Base-by-base conservation (phyloP, 2,113 vertebrate species). In the Mola mola region DNA sequence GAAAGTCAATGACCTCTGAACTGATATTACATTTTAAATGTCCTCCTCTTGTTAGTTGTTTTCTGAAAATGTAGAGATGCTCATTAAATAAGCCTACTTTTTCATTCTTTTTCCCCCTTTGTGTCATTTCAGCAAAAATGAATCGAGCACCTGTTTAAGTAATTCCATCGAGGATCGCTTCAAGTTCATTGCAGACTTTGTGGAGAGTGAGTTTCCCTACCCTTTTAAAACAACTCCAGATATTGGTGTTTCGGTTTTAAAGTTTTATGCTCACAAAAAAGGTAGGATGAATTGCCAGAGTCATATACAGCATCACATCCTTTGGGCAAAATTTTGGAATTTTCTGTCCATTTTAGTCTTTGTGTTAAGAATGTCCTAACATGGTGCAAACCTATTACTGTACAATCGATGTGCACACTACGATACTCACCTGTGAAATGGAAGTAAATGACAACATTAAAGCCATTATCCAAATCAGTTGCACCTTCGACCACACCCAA, bases 151-250 rank as follows among this genome's bases (percentile, higher is more conserved):
- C 0, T 51, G 68, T 48, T 67, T 87, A 44, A 85, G 75, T 51
- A 78, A 82, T 60, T 85, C 90, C 0, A 20, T 79, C 42, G 83
- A 88, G 0, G 92, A 93, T 21, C 87, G 91, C 59, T 80, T 93
- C 51, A 66, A 82, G 33, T 78, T 93, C 20, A 70, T 97, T 70
- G 59, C 81, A 26, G 52, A 84, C 52, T 96, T 95, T 75, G 49
- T 97, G 47, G 88, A 94, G 78, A 91, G 95, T 96, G 85, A 94
- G 94, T 77, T 36, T 67, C 34, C 19, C 7, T 21, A 15, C 4
- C 15, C 17, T 17, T 33, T 22, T 12, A 16, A 19, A 33, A 0
- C 3, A 6, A 28, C 12, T 22, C 10, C 8, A 31, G 1, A 13
- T 63, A 6, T 22, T 8, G 3, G 2, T 15, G 5, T 11, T 17